A percentile compares a stretch with the other conserved stretches of the same genome.
Conservation (phyloP, 37 sponge, comb jelly and placozoan genomes). For the Axinella damicornis region DNA sequence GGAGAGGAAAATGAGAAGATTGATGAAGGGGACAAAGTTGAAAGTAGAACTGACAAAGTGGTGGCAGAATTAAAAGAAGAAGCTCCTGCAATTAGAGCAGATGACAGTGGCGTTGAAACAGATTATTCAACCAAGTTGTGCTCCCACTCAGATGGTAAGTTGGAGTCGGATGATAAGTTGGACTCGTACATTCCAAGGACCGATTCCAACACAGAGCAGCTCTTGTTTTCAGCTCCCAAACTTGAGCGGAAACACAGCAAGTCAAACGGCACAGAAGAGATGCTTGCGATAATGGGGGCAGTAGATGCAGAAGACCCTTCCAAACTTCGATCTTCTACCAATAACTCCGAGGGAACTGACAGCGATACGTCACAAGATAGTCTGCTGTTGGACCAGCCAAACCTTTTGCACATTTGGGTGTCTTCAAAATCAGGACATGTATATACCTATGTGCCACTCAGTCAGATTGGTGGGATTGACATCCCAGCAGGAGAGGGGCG, state of each 20-base stretch:
- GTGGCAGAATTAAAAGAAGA: background rate
- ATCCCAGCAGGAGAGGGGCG: conserved; percentile 22
- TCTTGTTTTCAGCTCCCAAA: background rate
- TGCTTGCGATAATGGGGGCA: conserved; percentile 10
- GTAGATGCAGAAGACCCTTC: background rate
- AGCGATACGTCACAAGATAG: conserved; percentile 15
- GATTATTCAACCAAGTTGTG: too few species aligned
- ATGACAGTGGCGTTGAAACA: background rate
- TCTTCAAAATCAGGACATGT: conserved; percentile 16
- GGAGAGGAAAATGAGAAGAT: background rate
- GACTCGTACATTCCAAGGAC: too few species aligned
- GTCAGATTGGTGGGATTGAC: conserved; percentile 41
- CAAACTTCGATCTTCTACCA: background rate
- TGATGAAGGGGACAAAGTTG: background rate
- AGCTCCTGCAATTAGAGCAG: background rate
- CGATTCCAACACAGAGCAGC: too few species aligned
- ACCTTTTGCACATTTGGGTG: conserved; percentile 47
- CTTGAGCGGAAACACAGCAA: background rate
- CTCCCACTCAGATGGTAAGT: too few species aligned
- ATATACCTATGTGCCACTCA: conserved; percentile 54
- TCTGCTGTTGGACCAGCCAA: conserved; percentile 6
- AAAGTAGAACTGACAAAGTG: background rate
- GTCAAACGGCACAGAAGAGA: background rate
- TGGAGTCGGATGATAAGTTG: too few species aligned
- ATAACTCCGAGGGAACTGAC: background rate